A percentile compares a stretch with the other conserved stretches of the same genome.
These are phyloP conservation scores for Leptopilina drosophilae DNA, from an alignment of 2,888 invertebrate species.

Conservation along the genomic window DNA sequence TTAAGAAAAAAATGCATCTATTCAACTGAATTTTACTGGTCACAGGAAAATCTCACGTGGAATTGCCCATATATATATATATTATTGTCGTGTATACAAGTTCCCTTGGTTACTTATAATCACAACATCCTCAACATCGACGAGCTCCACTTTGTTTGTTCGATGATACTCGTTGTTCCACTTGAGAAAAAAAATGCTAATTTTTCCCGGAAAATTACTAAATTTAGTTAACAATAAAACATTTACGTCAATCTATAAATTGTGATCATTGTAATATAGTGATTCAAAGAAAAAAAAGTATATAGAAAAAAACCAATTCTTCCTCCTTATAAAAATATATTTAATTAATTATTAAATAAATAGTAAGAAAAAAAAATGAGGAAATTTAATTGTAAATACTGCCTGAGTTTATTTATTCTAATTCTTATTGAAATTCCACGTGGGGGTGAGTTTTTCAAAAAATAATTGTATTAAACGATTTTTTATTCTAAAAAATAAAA, in stretches of 20 bases:
- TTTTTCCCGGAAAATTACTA: not conserved
- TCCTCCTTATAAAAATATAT: not conserved
- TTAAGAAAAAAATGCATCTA: too few relatives aligned
- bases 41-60: too few relatives aligned
- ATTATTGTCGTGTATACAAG: slow-evolving; percentile 35
- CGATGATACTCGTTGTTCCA: not conserved
- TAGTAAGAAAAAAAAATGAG: not conserved
- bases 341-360: not conserved
- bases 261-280: not conserved
- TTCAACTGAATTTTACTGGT: too few relatives aligned
- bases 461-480: not conserved
- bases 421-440: slow-evolving; percentile 3
- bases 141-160: slow-evolving; percentile 16
- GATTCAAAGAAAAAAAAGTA: not conserved
- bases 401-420: not conserved
- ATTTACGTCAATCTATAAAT: not conserved
- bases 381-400: not conserved
- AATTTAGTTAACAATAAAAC: not conserved
- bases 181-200: slow-evolving; percentile 6
- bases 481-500: not conserved
- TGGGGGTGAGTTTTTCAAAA: not conserved
- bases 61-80: not conserved
- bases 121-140: slow-evolving; percentile 58
- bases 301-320: not conserved
- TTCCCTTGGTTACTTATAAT: slow-evolving; percentile 62